A percentile compares a stretch with the other conserved stretches of the same genome.
Evolutionary conservation across 2,888 invertebrate genomes (phyloP).

Genomic region (Andrena minutula): DNA sequence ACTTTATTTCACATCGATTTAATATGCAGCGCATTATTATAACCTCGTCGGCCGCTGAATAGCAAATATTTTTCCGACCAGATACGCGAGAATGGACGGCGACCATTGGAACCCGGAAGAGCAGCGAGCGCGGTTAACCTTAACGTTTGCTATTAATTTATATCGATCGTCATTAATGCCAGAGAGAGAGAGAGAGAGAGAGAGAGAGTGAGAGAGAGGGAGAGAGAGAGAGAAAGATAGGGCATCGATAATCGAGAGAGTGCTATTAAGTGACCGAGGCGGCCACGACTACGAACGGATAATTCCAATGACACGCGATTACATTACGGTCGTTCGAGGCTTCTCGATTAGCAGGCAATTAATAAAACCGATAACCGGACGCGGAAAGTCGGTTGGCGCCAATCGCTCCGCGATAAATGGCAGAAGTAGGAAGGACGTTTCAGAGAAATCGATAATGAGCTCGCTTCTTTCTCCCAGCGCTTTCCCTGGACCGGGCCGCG

Average conservation of each 20-base stretch:
- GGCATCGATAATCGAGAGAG: conserved; percentile 56
- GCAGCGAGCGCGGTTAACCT: conserved; percentile 38
- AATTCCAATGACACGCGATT: conserved; percentile 55
- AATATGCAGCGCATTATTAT: not conserved
- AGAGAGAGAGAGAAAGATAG: not conserved
- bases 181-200: not conserved
- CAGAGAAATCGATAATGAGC: conserved; percentile 57
- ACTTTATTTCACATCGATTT: conserved; percentile 9
- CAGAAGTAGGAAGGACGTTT: conserved; percentile 52
- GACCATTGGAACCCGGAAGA: conserved; percentile 36
- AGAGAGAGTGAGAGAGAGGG: not conserved
- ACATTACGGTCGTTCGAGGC: conserved; percentile 44
- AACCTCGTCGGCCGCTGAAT: not conserved
- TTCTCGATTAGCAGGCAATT: conserved; percentile 65
- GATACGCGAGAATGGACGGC: not conserved
- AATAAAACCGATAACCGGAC: conserved; percentile 68
- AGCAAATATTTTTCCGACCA: conserved; percentile 14
- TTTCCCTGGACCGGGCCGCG: not conserved
- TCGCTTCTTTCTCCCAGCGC: conserved; percentile 11
- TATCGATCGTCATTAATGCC: conserved; percentile 59
- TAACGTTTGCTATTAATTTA: conserved; percentile 62
- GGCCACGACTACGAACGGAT: conserved; percentile 42
- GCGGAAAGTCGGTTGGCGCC: conserved; percentile 61
- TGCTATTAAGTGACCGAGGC: conserved; percentile 44
- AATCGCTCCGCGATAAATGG: conserved; percentile 55